A percentile compares a stretch with the other conserved stretches of the same genome.
phyloP scores from a whole-genome alignment of 2,797 vertebrate species.

The Fundulus diaphanus region DNA sequence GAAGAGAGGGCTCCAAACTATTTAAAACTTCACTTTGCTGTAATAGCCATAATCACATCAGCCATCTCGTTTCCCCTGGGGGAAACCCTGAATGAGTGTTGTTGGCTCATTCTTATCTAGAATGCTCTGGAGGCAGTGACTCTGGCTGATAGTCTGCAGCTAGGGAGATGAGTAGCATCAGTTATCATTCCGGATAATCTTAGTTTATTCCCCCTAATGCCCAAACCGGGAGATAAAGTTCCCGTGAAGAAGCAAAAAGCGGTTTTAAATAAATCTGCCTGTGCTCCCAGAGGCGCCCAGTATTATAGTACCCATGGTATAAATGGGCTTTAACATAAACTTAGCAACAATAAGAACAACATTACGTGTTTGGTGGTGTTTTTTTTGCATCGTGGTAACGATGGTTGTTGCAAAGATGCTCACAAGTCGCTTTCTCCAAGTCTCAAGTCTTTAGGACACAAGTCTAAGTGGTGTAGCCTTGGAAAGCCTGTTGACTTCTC shows the following conservation, averaged over 20 bases:
- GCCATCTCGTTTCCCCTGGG: slow-evolving; percentile 29
- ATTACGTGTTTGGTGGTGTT: not conserved
- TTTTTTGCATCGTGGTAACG: not conserved
- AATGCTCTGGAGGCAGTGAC: slow-evolving; percentile 18
- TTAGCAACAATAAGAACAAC: not conserved
- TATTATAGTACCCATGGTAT: not conserved
- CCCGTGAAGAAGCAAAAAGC: not conserved
- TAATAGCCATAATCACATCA: slow-evolving; percentile 24
- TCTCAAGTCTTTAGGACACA: too few relatives aligned
- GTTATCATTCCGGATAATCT: slow-evolving; percentile 42
- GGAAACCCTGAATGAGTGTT: slow-evolving; percentile 25
- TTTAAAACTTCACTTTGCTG: slow-evolving; percentile 13
- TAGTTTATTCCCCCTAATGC: slow-evolving; percentile 16
- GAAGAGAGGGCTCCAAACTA: slow-evolving; percentile 15
- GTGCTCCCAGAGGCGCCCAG: too few relatives aligned
- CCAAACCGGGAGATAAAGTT: slow-evolving; percentile 27
- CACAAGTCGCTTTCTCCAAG: too few relatives aligned
- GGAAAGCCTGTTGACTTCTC: not conserved
- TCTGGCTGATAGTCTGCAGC: slow-evolving; percentile 31
- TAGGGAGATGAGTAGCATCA: slow-evolving; percentile 14
- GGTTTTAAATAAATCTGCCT: not conserved
- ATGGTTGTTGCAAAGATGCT: not conserved
- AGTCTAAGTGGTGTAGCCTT: too few relatives aligned
- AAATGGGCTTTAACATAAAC: not conserved
- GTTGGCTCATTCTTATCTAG: slow-evolving; percentile 34